Base-by-base conservation (phyloP, 2,888 invertebrate species). In the Autographa pulchrina region DNA sequence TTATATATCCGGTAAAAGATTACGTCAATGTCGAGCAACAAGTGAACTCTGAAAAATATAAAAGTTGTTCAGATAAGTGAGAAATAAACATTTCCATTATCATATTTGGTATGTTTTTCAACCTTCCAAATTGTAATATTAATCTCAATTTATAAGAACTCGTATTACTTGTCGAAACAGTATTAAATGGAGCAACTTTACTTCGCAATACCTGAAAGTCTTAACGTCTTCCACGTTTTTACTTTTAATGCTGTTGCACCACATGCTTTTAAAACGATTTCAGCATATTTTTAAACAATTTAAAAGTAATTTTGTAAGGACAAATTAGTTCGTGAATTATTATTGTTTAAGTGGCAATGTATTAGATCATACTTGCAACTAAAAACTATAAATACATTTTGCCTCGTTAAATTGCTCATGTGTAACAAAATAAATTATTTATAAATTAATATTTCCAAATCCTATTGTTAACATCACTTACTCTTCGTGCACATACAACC, bases 11-110 rank as follows among this genome's bases (percentile, higher is more conserved):
- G 48, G 16, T 48, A n/a, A 48, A 48, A 48, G 25, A 18, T 35
- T 31, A 54, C 18, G 64, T 72, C 73, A 80, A 73, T 77, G 72
- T 32, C 69, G 38, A 9, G 13, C 54, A 31, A 5, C 38, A 61
- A 60, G 48, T 61, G 16, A 48, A 2, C 20, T 35, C 16, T 16
- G 11, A 62, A 71, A 43, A 73, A 72, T 64, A 52, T 58, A 74
- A 83, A 83, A 83, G 81, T 74, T 62, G 77, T 74, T 74, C 65
- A 70, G 74, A 82, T 54, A 65, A 56, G 75, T 65, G 62, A 66
- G 41, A 68, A n/a, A 54, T 35, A 71, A 72, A 25, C 25, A 25
- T 54, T 31, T 54, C 48, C 31, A 59, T 67, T 63, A 63, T 72
- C 62, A 58, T 56, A 63, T 66, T 20, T 20, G 41, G 43, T n/a